Evolutionary conservation across 2,797 vertebrate genomes (phyloP), one percentile per base, ranked within the genome.

Genomic region (Siniperca obscura): DNA sequence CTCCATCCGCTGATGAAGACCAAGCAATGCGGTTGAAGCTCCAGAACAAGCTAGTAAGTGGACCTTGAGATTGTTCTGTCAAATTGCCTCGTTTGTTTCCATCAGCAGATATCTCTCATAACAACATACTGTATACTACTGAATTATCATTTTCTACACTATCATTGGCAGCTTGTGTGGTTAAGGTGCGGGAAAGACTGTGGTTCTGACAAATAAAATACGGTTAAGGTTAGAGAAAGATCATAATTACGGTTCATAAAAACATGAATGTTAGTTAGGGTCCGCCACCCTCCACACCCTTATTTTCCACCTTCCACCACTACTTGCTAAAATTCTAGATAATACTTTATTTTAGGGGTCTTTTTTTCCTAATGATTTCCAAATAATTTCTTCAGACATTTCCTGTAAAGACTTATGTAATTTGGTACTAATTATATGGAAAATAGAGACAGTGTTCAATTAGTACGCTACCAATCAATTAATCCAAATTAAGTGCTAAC

Each of bases 1-100:
- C 22, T n/a, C 48, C 56, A 42, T 22, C 59, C 62, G 64, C 42
- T 5, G 68, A 57, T 48, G 57, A 73, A 64, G 59, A 36, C 48
- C 0, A 1, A 17, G 11, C 5, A 1, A 42, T 72, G 61, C 1
- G 14, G 48, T 0, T 59, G 66, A 66, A 52, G 57, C 42, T 59
- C 52, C 17, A 42, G 34, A 57, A 25, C 22, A 4, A 46, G 6
- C 34, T 50, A 12, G 5, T 55, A 14, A 22, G 8, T 7, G 46
- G 13, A 60, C 7, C 9, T 17, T 27, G 34, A 73, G 21, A 60
- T 25, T 38, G 9, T n/a, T 25, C 14, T 38, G 1, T 46, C 27
- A 19, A 46, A 44, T 7, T 3, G 16, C 64, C n/a, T 66, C 27
- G 25, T 59, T 27, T 66, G n/a, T 66, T 66, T 17, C 7, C 7